Base-by-base conservation (phyloP, 2,888 invertebrate genomes). In the Drosophila quinaria region DNA sequence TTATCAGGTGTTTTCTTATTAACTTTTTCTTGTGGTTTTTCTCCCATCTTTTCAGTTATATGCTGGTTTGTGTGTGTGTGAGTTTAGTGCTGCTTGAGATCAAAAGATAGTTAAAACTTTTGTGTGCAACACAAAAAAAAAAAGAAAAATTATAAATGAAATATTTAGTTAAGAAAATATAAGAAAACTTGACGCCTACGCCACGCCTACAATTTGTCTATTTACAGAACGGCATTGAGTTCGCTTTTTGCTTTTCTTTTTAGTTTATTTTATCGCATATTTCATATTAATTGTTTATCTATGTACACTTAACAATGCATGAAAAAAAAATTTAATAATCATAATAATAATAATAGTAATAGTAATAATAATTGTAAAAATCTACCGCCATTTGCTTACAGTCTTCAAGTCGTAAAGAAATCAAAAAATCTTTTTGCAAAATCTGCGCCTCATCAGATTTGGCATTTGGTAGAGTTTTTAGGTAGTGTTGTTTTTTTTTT, bases 91-190 rank as follows among this genome's bases (percentile, higher is more conserved):
- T 78, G 66, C 68, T 89, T 88, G 90, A 90, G 90, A 90, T 90
- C 90, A 90, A 90, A 90, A 90, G 90, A 88, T 89, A 90, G 90
- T 88, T 87, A 84, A 90, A 87, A 80, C 60, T 70, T 74, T 76
- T 63, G 60, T 69, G 60, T 73, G 66, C 52, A 69, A 70, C 47
- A 70, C 52, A 56, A 60, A 56, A 66, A 51, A 59, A 69, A 73
- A 52, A 54, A 60, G 10, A 15, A 15, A 33, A 41, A n/a, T n/a
- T 42, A 13, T 29, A 19, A 61, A 52, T 61, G 50, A 54, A 52
- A 66, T 51, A 56, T 39, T 59, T 54, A 11, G 8, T 70, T 66
- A 69, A 39, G 41, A 42, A 54, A 74, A 74, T 49, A 59, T 62
- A 54, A 67, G 59, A 72, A 49, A 68, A 56, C 69, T 66, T 70